Evolutionary conservation across 2,797 vertebrate genomes (phyloP), one percentile per base, ranked within the genome.

Genomic region (Euthynnus affinis): DNA sequence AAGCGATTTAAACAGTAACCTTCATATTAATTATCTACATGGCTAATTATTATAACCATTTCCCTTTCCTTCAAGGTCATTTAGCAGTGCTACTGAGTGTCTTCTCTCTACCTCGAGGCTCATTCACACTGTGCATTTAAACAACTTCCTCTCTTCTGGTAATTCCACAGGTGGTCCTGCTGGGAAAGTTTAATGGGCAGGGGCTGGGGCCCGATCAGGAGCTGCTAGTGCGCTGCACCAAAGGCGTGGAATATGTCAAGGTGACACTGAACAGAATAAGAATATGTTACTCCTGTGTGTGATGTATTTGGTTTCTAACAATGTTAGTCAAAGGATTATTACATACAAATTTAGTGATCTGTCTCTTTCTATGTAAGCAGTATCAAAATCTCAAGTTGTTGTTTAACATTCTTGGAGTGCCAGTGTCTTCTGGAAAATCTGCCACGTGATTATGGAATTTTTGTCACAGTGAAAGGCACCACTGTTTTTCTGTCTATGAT

Each of bases 161-260:
- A 12, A 42, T 74, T 78, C 62, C 66, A 59, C 80, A 99, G 98
- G 98, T 99, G 68, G 96, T 99, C 37, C 88, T 99, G 76, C 89
- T 99, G 80, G 98, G 97, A 9, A 99, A 97, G 90, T 99, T 97
- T 86, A 99, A 99, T 0, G 97, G 95, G 0, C 98, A 99, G 83
- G 97, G 96, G 4, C 88, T 98, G 87, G 97, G 96, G 51, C 78
- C 77, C 2, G 92, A 99, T 60, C 95, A 99, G 0, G 96, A 99
- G 83, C 93, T 99, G 89, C 94, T 99, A 90, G 69, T 99, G 59
- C 95, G 98, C 72, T 98, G 96, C 46, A 98, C 97, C 56, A 97
- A 95, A 93, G 97, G 96, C 46, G 94, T 87, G 3, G 98, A 99
- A 81, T 99, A 98, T 0, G 71, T 99, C 77, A 99, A 99, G 90